Evolutionary conservation across 64 coral and sea anemone genomes (phyloP).

Genomic region (Stichodactyla mertensii): DNA sequence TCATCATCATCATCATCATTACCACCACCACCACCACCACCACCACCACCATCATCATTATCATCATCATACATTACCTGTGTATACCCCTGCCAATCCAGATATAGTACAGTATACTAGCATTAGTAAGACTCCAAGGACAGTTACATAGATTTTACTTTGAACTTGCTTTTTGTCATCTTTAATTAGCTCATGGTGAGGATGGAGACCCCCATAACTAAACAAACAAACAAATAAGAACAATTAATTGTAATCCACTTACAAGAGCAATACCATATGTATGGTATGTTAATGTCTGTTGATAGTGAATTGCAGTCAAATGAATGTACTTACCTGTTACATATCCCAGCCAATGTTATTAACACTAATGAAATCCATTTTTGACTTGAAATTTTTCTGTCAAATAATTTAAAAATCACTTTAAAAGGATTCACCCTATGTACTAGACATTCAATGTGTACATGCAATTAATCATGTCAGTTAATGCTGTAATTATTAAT

Average conservation of each 20-base stretch:
- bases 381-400: constrained; percentile 42
- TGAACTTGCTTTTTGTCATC: constrained; percentile 4
- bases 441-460: not conserved
- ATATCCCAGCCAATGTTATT: constrained; percentile 49
- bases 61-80: constrained; percentile 35
- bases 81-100: constrained; percentile 77
- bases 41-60: not conserved
- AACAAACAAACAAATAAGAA: not conserved
- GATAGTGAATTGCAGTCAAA: not conserved
- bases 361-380: constrained; percentile 43
- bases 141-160: constrained; percentile 59
- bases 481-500: not conserved
- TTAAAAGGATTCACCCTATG: not conserved
- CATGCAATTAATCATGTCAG: not conserved
- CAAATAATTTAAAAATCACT: not conserved
- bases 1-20: too few relatives aligned
- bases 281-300: too few relatives aligned
- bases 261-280: too few relatives aligned
- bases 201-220: constrained; percentile 56
- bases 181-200: constrained; percentile 20
- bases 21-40: too few relatives aligned
- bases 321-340: constrained; percentile 26
- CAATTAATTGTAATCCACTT: too few relatives aligned
- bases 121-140: constrained; percentile 59
- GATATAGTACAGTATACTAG: constrained; percentile 82